These are phyloP conservation scores for Diploscapter pachys DNA, from an alignment of 1,140 invertebrate genomes.

Conservation along the genomic window DNA sequence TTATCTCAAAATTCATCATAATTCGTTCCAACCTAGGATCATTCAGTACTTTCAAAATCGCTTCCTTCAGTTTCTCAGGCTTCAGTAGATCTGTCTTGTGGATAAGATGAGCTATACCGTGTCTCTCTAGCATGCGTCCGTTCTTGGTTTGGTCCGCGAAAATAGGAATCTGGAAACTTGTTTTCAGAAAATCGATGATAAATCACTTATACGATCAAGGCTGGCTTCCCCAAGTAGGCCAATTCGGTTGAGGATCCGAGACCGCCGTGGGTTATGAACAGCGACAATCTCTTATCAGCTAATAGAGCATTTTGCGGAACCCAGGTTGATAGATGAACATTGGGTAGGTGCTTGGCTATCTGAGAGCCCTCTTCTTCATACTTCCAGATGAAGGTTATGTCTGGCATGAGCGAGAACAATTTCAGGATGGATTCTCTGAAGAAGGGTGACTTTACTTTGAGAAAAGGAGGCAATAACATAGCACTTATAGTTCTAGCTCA, in stretches of 20 bases:
- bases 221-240: constrained; percentile 24
- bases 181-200: neutral
- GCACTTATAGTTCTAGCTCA: neutral
- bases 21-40: constrained; percentile 1
- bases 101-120: constrained; percentile 15
- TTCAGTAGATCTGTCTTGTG: constrained; percentile 11
- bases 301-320: constrained; percentile 24
- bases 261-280: constrained; percentile 32
- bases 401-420: constrained; percentile 18
- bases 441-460: neutral
- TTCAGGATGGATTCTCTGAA: constrained; percentile 8
- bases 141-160: constrained; percentile 27
- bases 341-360: constrained; percentile 29
- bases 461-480: too few species aligned
- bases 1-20: neutral
- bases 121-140: constrained; percentile 22
- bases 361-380: constrained; percentile 22
- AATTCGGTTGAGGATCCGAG: constrained; percentile 22
- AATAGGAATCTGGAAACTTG: constrained; percentile 20
- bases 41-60: constrained; percentile 13
- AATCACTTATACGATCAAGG: constrained; percentile 19
- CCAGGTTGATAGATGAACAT: constrained; percentile 23
- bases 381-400: constrained; percentile 35
- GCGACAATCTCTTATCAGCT: constrained; percentile 23
- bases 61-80: constrained; percentile 7